phyloP scores from a whole-genome alignment of 1,140 invertebrate genomes.

The Ditylenchus dipsaci region DNA sequence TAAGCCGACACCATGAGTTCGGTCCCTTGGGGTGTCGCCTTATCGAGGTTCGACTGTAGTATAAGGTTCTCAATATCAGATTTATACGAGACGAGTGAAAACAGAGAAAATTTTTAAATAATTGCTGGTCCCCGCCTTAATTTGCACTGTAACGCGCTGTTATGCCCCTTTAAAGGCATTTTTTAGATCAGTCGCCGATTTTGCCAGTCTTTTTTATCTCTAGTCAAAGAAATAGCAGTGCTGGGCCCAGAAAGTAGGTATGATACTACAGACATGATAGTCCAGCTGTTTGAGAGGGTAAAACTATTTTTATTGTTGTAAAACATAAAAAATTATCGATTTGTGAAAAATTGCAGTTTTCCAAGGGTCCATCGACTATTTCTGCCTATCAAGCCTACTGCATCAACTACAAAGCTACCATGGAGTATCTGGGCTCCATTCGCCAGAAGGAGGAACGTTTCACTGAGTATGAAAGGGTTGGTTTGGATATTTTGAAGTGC shows the following conservation, averaged over 20 bases:
- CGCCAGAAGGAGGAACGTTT: conserved; percentile 54
- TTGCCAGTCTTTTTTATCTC: conserved; percentile 68
- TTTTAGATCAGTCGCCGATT: conserved; percentile 68
- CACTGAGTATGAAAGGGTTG: conserved; percentile 50
- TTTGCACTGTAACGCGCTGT: too few species aligned
- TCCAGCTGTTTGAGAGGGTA: conserved; percentile 67
- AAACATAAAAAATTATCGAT: too few species aligned
- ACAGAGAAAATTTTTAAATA: too few species aligned
- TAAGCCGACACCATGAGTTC: too few species aligned
- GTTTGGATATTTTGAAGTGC: conserved; percentile 1
- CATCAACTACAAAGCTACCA: conserved; percentile 51
- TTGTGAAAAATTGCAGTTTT: conserved; percentile 49
- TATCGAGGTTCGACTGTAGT: too few species aligned
- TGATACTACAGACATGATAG: conserved; percentile 64
- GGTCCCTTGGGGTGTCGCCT: too few species aligned
- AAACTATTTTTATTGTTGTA: too few species aligned
- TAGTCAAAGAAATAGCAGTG: conserved; percentile 64
- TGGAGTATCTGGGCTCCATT: conserved; percentile 52
- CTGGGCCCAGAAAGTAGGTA: conserved; percentile 59
- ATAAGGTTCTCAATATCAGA: too few species aligned
- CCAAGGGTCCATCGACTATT: conserved; percentile 55
- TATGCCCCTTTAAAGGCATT: too few species aligned
- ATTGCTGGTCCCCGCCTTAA: too few species aligned
- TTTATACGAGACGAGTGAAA: too few species aligned
- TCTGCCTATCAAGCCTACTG: conserved; percentile 54